Conservation (phyloP, 2,797 vertebrate species). For the Odontamblyopus rebecca region DNA sequence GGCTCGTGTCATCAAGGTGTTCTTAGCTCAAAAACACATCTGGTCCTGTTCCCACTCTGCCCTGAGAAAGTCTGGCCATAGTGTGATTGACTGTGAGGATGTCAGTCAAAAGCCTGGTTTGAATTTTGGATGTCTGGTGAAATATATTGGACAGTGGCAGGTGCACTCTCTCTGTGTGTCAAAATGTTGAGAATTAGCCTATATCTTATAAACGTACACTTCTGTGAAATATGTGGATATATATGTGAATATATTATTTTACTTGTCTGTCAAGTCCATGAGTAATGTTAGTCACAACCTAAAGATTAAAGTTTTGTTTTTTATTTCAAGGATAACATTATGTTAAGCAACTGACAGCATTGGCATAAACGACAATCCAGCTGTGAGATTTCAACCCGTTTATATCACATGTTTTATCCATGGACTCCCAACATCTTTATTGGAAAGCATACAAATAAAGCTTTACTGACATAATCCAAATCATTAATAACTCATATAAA, state of each 20-base stretch:
- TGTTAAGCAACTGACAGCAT: background rate
- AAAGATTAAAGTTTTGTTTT: background rate
- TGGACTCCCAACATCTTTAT: background rate
- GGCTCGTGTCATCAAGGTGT: conserved; percentile 55
- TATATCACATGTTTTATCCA: background rate
- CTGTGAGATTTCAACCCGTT: background rate
- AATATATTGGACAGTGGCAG: background rate
- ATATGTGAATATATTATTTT: background rate
- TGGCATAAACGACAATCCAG: background rate
- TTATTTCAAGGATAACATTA: background rate
- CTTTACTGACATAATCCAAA: background rate
- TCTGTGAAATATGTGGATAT: background rate
- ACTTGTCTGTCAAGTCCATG: background rate
- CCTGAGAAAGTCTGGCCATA: conserved; percentile 13
- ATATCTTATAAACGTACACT: background rate
- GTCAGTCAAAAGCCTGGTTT: conserved; percentile 17
- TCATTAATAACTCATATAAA: background rate
- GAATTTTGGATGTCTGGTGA: conserved; percentile 19
- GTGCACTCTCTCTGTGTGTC: conserved; percentile 5
- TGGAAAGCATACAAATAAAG: background rate
- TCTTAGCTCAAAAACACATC: conserved; percentile 50
- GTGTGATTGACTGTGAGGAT: conserved; percentile 22
- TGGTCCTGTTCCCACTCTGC: conserved; percentile 27
- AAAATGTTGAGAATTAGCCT: background rate
- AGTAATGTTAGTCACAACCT: background rate